Percentiles rank a stretch among this genome's conserved stretches.
These are phyloP conservation scores for Epinephelus malabaricus DNA, from an alignment of 2,797 vertebrate genomes.

Conservation along the genomic window DNA sequence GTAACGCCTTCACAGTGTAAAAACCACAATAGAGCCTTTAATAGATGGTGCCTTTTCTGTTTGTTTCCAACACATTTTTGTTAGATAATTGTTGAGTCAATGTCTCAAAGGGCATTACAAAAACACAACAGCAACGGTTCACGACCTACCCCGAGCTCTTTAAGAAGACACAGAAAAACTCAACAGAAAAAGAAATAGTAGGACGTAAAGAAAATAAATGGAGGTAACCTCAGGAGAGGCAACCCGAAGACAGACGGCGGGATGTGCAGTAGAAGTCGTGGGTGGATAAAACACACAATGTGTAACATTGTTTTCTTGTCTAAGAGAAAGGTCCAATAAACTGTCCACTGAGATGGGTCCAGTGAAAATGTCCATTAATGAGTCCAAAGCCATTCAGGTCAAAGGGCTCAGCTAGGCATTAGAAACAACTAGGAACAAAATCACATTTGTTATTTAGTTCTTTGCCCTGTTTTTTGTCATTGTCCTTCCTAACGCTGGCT, in stretches of 20 bases:
- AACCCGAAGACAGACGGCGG: not conserved
- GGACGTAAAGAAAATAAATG: slow-evolving; percentile 25
- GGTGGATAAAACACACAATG: slow-evolving; percentile 11
- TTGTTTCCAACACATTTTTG: not conserved
- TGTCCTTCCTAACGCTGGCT: slow-evolving; percentile 1
- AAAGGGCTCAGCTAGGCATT: not conserved
- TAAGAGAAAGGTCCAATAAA: slow-evolving; percentile 1
- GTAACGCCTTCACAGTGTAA: not conserved
- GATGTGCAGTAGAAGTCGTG: not conserved
- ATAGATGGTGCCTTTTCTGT: slow-evolving; percentile 1
- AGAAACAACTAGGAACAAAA: too few relatives aligned
- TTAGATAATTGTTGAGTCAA: not conserved
- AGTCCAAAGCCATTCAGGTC: not conserved
- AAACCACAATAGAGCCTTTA: not conserved
- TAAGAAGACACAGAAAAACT: slow-evolving; percentile 2
- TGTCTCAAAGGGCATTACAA: not conserved
- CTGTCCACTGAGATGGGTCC: not conserved
- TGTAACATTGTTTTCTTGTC: not conserved
- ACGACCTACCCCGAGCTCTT: not conserved
- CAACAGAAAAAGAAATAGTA: not conserved
- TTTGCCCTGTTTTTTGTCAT: slow-evolving; percentile 14
- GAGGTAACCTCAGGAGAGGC: slow-evolving; percentile 13
- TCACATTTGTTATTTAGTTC: not conserved
- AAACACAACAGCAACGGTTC: slow-evolving; percentile 13
- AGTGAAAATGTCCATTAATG: not conserved